A percentile compares a stretch with the other conserved stretches of the same genome.
Evolutionary conservation across 2,797 vertebrate genomes (phyloP).

Genomic region (Phrynocephalus guinanensis): DNA sequence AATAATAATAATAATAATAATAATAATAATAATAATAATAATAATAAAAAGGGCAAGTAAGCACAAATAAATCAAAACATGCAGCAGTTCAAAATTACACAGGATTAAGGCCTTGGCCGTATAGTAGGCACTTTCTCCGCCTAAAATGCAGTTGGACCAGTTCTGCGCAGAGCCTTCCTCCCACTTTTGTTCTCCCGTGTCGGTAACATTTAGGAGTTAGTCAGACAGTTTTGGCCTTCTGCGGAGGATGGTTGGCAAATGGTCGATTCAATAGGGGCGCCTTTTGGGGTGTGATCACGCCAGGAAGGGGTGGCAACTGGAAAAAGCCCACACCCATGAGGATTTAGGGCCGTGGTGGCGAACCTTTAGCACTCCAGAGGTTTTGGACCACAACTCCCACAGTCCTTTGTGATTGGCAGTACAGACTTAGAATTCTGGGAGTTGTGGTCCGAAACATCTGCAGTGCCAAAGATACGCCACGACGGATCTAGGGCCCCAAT

Average conservation of each 20-base stretch:
- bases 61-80: no score
- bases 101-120: neutral
- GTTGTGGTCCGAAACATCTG: no score
- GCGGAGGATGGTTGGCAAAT: neutral
- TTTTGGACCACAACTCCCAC: no score
- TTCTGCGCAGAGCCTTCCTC: neutral
- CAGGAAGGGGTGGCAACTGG: neutral
- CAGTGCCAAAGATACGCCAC: no score
- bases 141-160: neutral
- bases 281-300: neutral
- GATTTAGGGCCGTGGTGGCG: neutral
- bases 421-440: no score
- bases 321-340: neutral
- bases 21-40: no score
- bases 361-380: no score
- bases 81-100: neutral
- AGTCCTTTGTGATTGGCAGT: no score
- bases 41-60: no score
- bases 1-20: no score
- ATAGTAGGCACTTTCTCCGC: neutral
- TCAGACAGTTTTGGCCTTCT: neutral
- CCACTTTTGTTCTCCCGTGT: neutral
- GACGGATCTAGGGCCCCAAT: no score
- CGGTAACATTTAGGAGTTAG: neutral
- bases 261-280: neutral